Evolutionary conservation across 2,888 invertebrate genomes (phyloP).

Genomic region (Hirtodrosophila alboralis): DNA sequence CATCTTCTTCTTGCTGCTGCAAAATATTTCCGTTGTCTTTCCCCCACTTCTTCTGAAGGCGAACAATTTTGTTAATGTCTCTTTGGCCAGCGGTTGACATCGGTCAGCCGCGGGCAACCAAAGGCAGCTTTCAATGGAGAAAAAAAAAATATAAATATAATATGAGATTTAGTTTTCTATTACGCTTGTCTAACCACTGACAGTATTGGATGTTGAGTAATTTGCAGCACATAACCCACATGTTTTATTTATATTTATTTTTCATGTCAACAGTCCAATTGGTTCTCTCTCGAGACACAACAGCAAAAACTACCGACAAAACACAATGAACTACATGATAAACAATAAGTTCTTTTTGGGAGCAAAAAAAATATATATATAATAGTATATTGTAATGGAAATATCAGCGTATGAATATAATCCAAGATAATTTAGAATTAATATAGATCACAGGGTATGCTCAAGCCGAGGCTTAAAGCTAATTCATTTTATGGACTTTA

Average conservation of each 20-base stretch:
- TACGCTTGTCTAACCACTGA: slow-evolving; percentile 17
- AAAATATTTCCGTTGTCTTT: slow-evolving; percentile 61
- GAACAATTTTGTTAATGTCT: slow-evolving; percentile 73
- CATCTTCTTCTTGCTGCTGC: slow-evolving; percentile 15
- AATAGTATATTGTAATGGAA: too few species aligned
- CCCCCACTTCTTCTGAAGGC: slow-evolving; percentile 22
- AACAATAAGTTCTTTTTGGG: neutral
- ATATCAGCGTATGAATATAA: neutral
- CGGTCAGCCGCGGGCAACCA: slow-evolving; percentile 55
- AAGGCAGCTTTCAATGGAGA: slow-evolving; percentile 32
- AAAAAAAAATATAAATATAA: slow-evolving; percentile 68
- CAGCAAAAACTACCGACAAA: neutral
- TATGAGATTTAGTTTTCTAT: slow-evolving; percentile 63
- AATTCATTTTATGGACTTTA: slow-evolving; percentile 8
- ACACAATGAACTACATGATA: neutral
- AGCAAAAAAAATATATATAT: too few species aligned
- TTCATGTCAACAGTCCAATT: slow-evolving; percentile 1
- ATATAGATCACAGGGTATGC: slow-evolving; percentile 4
- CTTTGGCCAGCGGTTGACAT: slow-evolving; percentile 65
- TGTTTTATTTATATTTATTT: slow-evolving; percentile 62
- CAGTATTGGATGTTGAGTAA: slow-evolving; percentile 38
- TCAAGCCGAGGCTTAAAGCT: slow-evolving; percentile 6
- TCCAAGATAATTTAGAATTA: neutral
- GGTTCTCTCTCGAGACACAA: neutral
- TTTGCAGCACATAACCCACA: slow-evolving; percentile 60